Conservation (phyloP, 2,113 vertebrate genomes). For the Rhagologus leucostigma region DNA sequence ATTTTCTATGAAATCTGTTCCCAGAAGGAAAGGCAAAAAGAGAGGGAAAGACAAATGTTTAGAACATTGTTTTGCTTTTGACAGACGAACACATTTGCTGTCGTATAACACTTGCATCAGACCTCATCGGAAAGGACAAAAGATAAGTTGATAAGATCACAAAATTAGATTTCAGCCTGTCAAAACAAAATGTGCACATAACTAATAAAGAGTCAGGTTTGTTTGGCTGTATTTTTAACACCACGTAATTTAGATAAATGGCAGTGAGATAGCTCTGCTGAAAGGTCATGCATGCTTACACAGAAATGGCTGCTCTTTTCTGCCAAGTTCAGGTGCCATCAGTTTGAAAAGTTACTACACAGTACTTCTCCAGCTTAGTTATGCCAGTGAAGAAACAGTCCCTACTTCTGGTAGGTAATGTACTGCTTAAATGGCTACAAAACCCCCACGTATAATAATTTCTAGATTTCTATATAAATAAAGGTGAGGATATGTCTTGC, state of each 20-base stretch:
- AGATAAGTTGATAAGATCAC: background rate
- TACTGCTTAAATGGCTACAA: background rate
- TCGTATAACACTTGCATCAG: background rate
- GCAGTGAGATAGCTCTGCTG: background rate
- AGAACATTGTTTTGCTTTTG: background rate
- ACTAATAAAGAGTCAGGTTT: background rate
- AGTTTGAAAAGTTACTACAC: background rate
- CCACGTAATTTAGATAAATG: constrained; percentile 22
- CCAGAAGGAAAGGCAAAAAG: constrained; percentile 26
- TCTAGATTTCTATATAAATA: background rate
- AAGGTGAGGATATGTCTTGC: background rate
- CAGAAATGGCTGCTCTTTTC: background rate
- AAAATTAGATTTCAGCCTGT: constrained; percentile 1
- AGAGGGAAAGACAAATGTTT: background rate
- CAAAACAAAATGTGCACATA: background rate
- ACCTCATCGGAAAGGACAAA: background rate
- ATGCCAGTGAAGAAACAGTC: background rate
- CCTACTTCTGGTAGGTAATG: background rate
- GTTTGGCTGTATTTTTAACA: constrained; percentile 21
- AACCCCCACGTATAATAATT: rapidly evolving
- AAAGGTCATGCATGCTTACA: background rate
- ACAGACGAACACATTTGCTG: background rate
- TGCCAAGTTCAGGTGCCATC: background rate
- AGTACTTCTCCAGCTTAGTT: background rate
- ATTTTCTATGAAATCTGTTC: constrained; percentile 85